These are phyloP conservation scores for Volucella bombylans DNA, from an alignment of 2,888 invertebrate genomes.

Conservation along the genomic window DNA sequence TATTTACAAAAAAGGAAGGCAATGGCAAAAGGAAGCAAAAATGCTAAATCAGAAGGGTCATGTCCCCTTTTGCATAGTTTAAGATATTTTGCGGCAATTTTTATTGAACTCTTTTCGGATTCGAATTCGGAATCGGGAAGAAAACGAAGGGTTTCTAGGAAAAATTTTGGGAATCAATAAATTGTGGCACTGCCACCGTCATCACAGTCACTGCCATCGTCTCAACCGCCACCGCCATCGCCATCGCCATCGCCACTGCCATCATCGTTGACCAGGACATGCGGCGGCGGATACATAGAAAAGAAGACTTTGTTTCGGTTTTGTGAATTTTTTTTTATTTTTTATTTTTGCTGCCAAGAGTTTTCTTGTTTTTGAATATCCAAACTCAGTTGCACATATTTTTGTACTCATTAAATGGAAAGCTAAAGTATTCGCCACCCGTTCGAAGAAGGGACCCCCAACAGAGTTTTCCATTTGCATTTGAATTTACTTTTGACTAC, in stretches of 20 bases:
- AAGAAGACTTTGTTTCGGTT: no score
- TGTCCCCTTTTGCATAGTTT: slow-evolving; percentile 69
- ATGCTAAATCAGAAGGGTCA: slow-evolving; percentile 70
- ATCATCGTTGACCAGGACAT: no score
- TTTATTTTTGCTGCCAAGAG: no score
- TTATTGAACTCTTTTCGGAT: slow-evolving; percentile 60
- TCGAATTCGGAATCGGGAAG: slow-evolving; percentile 23
- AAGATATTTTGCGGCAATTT: slow-evolving; percentile 66
- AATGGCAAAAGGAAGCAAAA: slow-evolving; percentile 42
- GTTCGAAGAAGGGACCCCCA: no score
- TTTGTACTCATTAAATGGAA: no score
- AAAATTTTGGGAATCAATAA: slow-evolving; percentile 71
- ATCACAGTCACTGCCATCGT: slow-evolving; percentile 2
- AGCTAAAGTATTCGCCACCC: no score
- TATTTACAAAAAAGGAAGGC: slow-evolving; percentile 49
- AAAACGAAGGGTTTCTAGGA: slow-evolving; percentile 65
- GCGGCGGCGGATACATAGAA: no score
- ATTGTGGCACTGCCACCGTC: slow-evolving; percentile 56
- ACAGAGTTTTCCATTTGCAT: no score
- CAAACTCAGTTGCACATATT: no score
- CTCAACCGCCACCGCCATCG: slow-evolving; percentile 28
- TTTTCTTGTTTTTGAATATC: no score
- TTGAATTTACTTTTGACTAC: no score
- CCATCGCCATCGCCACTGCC: slow-evolving; percentile 5
- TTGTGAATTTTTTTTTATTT: no score